Base-by-base conservation (phyloP, 2,888 invertebrate species). In the Mesorhabditis spiculigera region DNA sequence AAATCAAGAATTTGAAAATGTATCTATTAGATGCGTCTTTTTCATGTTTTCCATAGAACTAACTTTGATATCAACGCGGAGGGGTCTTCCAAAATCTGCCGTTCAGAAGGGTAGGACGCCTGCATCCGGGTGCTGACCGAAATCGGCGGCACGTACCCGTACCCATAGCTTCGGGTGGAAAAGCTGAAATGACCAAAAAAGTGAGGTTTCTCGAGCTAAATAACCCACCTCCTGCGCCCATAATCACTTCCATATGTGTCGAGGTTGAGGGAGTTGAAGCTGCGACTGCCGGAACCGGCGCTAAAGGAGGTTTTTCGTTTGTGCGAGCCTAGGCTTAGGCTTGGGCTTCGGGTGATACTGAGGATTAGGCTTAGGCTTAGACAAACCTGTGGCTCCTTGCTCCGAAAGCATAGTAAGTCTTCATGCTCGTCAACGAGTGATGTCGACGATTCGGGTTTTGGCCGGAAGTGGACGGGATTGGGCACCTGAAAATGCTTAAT, bases 401-500 rank as follows among this genome's bases (percentile, higher is more conserved):
- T 13, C 58, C 58, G 3, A 50, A 50, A 50, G 58, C 58, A 50
- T 50, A 50, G n/a, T 50, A 50, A 13, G 58, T 50, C 58, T 50
- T 50, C 58, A 50, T 50, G 58, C 58, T 50, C n/a, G 58, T 50
- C 58, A 50, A 50, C 58, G 58, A 50, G n/a, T 50, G 58, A 50
- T 50, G 58, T 50, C 58, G 58, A 13, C 58, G 58, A 13, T n/a
- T n/a, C 58, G 58, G 58, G 8, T 10, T 50, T 10, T 50, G 8
- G 1, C 10, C 8, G n/a, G 58, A 50, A 50, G 58, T 50, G 58
- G 58, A 50, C 58, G 58, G 58, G 58, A 50, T 50, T 50, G 58
- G 58, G n/a, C 58, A 50, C 58, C 58, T 50, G 50, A 50, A 50
- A n/a, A 28, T 28, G 28, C 3, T 28, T 28, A 28, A 28, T 28